Evolutionary conservation across 2,113 vertebrate species (phyloP).

Genomic region (Malurus cyaneus): DNA sequence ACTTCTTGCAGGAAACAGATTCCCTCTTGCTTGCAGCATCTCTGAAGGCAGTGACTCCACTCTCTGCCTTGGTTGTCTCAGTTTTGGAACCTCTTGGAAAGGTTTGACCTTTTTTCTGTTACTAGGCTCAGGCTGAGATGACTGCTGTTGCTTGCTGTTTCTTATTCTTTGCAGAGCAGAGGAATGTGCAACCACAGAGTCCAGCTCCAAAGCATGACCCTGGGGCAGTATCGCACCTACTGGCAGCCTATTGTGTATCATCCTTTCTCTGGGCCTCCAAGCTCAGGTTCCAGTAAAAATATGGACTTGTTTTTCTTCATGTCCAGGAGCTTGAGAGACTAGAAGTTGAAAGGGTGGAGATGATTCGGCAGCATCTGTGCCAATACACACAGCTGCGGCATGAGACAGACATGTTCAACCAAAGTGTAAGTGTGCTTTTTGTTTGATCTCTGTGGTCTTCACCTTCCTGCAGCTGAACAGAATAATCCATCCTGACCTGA

Average conservation of each 20-base stretch:
- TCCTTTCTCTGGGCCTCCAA: not conserved
- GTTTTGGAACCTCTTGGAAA: not conserved
- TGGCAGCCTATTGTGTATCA: not conserved
- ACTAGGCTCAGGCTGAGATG: not conserved
- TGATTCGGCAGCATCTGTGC: conserved; percentile 93
- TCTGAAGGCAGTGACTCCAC: not conserved
- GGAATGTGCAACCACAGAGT: not conserved
- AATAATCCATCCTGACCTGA: rapidly evolving
- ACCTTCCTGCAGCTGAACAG: not conserved
- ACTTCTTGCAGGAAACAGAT: not conserved
- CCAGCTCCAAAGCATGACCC: not conserved
- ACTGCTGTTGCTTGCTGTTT: not conserved
- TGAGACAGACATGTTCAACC: conserved; percentile 99
- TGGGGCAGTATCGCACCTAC: not conserved
- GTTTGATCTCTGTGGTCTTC: not conserved
- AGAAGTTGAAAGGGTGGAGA: conserved; percentile 94
- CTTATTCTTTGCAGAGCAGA: not conserved
- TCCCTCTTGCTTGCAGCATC: not conserved
- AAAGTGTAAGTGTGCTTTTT: conserved; percentile 85
- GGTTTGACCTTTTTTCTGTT: not conserved
- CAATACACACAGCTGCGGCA: conserved; percentile 96
- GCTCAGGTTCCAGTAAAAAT: not conserved
- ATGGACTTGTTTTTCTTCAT: not conserved
- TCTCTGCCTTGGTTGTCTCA: not conserved
- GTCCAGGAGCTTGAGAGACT: conserved; percentile 91